Percentiles rank a stretch among this genome's conserved stretches.
phyloP scores from a whole-genome alignment of 2,888 invertebrate species.

The Hipparchia sbordonii region DNA sequence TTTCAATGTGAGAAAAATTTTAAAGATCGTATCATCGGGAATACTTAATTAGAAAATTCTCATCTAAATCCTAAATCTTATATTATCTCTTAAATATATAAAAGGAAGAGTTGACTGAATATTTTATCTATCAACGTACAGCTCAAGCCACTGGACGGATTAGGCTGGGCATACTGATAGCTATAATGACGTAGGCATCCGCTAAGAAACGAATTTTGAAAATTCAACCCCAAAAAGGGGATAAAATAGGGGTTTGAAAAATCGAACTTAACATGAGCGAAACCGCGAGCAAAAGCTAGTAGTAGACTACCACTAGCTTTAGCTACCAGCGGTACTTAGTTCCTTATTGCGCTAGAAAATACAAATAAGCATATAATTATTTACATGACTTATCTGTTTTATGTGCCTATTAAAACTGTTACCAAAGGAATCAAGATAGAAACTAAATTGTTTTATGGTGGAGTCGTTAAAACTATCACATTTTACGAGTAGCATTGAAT shows the following conservation, averaged over 20 bases:
- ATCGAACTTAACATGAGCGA: no score
- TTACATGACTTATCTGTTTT: background rate
- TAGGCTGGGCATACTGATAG: no score
- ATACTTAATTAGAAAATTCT: background rate
- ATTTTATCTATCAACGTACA: no score
- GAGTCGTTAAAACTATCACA: background rate
- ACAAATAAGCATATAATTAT: background rate
- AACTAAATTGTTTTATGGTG: background rate
- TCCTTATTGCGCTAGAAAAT: slow-evolving; percentile 1
- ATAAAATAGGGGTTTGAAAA: no score
- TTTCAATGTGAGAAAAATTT: background rate
- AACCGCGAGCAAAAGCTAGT: no score
- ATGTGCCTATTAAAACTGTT: background rate
- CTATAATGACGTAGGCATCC: no score
- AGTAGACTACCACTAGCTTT: no score
- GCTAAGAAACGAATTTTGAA: no score
- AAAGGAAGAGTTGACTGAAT: no score
- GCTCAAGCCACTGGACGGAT: no score
- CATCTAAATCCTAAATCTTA: background rate
- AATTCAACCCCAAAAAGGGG: no score
- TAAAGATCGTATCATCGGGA: background rate
- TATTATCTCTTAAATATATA: no score
- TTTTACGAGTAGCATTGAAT: background rate
- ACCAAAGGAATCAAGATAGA: background rate
- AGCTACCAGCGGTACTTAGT: background rate